Base-by-base conservation (phyloP, 2,797 vertebrate genomes). In the Notolepis coatsorum region DNA sequence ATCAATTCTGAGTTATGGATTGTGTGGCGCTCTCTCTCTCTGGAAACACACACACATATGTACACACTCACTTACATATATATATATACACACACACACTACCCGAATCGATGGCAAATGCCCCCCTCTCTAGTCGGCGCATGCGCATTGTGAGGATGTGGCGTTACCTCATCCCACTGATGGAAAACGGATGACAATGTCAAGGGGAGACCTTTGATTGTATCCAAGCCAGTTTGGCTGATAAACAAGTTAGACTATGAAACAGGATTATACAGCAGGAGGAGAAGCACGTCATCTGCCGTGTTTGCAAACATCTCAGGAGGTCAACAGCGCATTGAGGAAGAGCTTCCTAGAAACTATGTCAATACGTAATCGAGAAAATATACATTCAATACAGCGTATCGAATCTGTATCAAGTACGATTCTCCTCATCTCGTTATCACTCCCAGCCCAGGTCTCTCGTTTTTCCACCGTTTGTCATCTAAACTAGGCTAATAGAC, bases 1-100 rank as follows among this genome's bases (percentile, higher is more conserved):
- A 91, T 91, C 84, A 87, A 84, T 88, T 24, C 31, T 59, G 68
- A 72, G 66, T 81, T 84, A 90, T 86, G 63, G 87, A 88, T 86
- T 65, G 66, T 3, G 27, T 54, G 74, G 46, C 0, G 38, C 64
- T 49, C 53, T 58, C 59, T 28, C 23, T 28, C 12, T 42, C 73
- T 38, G 65, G 73, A 52, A 33, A 30, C 51, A 20, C 51, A 33
- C 61, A 59, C 45, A 58, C 35, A 38, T 49, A 41, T 15, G 56
- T 7, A 51, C 17, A 65, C 39, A 62, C 49, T 49, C 50, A 52
- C 9, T 30, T 24, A 43, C 50, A 52, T 31, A n/a, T 0, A 37
- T 21, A 42, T 3, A 59, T 13, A 17, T 9, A 25, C 30, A 53
- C 50, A 52, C 50, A 24, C 1, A 52, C 27, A 42, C 5, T n/a